Evolutionary conservation across 2,888 invertebrate species (phyloP).

Genomic region (Yponomeuta cagnagella): DNA sequence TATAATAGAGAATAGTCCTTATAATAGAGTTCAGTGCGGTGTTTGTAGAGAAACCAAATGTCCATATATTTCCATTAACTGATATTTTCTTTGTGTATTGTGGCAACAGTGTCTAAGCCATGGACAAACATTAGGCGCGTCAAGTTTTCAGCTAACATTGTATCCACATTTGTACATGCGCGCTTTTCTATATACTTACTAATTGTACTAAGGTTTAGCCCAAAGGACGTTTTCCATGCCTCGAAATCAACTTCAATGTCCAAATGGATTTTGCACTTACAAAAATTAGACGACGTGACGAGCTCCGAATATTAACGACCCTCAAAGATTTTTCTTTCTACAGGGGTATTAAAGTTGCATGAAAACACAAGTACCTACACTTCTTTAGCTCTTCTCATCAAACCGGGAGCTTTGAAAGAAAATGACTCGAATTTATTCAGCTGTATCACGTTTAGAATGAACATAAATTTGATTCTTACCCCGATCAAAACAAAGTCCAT

Average conservation of each 20-base stretch:
- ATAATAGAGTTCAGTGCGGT: neutral
- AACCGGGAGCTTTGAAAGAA: conserved; percentile 44
- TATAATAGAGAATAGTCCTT: neutral
- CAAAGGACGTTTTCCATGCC: neutral
- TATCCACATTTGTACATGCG: too few species aligned
- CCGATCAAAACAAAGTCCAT: conserved; percentile 23
- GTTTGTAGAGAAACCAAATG: conserved; percentile 1
- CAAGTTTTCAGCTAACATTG: neutral
- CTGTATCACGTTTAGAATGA: conserved; percentile 10
- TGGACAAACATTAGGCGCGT: conserved; percentile 28
- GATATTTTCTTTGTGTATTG: conserved; percentile 34
- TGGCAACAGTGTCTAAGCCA: conserved; percentile 23
- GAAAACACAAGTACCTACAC: conserved; percentile 34
- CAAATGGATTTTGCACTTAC: conserved; percentile 32
- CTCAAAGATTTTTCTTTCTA: conserved; percentile 45
- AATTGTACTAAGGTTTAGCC: neutral
- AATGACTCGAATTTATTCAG: conserved; percentile 22
- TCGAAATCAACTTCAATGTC: neutral
- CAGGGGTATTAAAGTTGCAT: conserved; percentile 49
- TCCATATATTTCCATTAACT: conserved; percentile 32
- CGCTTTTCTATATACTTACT: neutral
- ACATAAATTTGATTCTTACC: conserved; percentile 23
- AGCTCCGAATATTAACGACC: conserved; percentile 55
- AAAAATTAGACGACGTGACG: conserved; percentile 49
- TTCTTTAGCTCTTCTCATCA: conserved; percentile 50